Percentiles rank a stretch among this genome's conserved stretches.
Evolutionary conservation across 2,888 invertebrate genomes (phyloP).

Genomic region (Disparrhopalites patrizii): DNA sequence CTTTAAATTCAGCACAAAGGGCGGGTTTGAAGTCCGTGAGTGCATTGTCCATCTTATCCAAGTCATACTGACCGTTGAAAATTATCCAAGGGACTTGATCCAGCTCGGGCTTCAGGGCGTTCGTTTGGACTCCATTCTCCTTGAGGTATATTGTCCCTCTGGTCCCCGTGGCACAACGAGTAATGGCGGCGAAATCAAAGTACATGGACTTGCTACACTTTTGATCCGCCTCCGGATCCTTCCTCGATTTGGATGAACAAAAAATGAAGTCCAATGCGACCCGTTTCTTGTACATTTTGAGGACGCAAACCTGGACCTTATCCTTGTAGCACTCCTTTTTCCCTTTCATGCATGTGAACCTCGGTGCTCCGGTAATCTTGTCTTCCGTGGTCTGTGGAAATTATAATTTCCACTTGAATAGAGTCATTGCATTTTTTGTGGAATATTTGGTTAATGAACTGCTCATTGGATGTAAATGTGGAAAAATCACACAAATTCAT

Average conservation of each 20-base stretch:
- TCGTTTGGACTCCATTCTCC: not conserved
- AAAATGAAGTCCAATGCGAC: not conserved
- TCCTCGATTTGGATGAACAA: not conserved
- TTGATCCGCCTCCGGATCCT: not conserved
- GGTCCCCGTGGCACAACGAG: not conserved
- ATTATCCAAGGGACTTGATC: slow-evolving; percentile 1
- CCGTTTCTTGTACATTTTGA: not conserved
- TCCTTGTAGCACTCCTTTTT: not conserved
- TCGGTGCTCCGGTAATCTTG: not conserved
- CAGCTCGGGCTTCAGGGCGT: not conserved
- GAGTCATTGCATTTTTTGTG: too few relatives aligned
- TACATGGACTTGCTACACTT: not conserved
- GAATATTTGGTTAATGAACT: too few relatives aligned
- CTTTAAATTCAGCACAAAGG: too few relatives aligned
- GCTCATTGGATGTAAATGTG: too few relatives aligned
- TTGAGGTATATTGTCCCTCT: not conserved
- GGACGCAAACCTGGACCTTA: slow-evolving; percentile 7
- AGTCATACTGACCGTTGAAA: not conserved
- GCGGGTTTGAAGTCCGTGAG: not conserved
- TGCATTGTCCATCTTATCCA: not conserved
- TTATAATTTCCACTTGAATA: too few relatives aligned
- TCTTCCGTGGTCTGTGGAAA: not conserved
- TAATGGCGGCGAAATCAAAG: not conserved
- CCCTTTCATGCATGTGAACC: not conserved
- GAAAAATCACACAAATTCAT: too few relatives aligned